Evolutionary conservation across 1,140 invertebrate species (phyloP).

Genomic region (Phenacoccus solenopsis): DNA sequence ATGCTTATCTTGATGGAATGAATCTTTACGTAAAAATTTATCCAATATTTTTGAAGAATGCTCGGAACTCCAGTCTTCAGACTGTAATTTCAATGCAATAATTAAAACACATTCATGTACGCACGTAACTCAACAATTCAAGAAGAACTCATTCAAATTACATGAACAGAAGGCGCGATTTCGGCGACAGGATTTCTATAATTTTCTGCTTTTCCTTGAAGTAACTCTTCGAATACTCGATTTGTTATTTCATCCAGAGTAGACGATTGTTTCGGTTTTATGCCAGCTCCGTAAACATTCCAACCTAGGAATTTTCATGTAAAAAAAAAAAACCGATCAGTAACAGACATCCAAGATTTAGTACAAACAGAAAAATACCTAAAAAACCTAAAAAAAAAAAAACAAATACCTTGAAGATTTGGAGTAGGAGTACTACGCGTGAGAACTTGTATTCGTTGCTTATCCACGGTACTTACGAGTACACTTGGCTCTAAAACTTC

Average conservation of each 20-base stretch:
- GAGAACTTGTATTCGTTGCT: constrained; percentile 38
- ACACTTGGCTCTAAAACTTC: constrained; percentile 40
- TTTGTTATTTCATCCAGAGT: constrained; percentile 70
- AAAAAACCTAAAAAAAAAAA: neutral
- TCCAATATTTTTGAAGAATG: constrained; percentile 53
- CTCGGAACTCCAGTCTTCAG: constrained; percentile 59
- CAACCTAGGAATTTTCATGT: constrained; percentile 14
- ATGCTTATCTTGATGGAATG: constrained; percentile 37
- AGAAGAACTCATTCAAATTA: neutral
- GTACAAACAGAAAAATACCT: neutral
- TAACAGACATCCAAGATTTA: no score
- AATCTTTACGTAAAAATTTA: constrained; percentile 51
- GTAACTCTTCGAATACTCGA: constrained; percentile 66
- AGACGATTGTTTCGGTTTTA: constrained; percentile 26
- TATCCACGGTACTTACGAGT: constrained; percentile 42
- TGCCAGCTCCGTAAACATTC: constrained; percentile 1
- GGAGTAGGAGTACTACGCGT: constrained; percentile 28
- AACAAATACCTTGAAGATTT: constrained; percentile 13
- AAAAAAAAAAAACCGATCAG: no score
- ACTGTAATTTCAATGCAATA: constrained; percentile 37
- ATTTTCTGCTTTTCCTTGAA: constrained; percentile 44
- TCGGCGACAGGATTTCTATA: neutral
- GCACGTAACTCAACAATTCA: neutral
- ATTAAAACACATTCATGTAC: neutral
- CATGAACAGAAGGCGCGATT: neutral